Evolutionary conservation across 2,113 vertebrate genomes (phyloP).

Genomic region (Fregetta grallaria): DNA sequence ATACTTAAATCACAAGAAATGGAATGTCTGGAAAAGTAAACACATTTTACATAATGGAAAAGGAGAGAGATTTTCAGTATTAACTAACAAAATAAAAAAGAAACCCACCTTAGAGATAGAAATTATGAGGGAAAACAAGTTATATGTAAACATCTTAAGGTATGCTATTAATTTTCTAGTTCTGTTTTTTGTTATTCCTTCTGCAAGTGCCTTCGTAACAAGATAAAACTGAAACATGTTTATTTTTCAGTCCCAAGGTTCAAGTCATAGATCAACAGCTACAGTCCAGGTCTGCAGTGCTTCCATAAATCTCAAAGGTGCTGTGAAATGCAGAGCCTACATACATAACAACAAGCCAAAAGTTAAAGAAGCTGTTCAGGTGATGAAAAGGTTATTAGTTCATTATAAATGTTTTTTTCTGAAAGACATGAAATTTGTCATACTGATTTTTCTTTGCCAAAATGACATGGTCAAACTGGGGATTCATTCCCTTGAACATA

Average conservation of each 20-base stretch:
- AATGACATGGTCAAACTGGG: background rate
- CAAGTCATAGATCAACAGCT: slow-evolving; percentile 70
- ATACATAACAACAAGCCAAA: slow-evolving; percentile 88
- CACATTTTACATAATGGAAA: background rate
- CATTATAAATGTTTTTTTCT: background rate
- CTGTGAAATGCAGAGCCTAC: slow-evolving; percentile 86
- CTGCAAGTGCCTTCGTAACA: background rate
- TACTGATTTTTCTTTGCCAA: background rate
- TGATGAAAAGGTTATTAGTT: slow-evolving; percentile 31
- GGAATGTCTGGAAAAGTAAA: background rate
- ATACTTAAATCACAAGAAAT: background rate
- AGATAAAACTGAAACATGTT: background rate
- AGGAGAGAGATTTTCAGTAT: background rate
- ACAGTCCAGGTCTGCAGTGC: slow-evolving; percentile 82
- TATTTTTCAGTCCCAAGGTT: slow-evolving; percentile 64
- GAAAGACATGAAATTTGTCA: background rate
- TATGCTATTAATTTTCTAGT: background rate
- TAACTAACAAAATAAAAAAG: background rate
- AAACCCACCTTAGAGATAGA: fast-evolving
- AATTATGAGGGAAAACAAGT: background rate
- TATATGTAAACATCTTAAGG: background rate
- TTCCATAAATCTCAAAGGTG: slow-evolving; percentile 81
- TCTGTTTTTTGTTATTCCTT: background rate
- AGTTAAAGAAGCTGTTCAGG: slow-evolving; percentile 86
- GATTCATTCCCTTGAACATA: background rate